Conservation (phyloP, 2,797 vertebrate species). For the Melanotaenia trifasciata region DNA sequence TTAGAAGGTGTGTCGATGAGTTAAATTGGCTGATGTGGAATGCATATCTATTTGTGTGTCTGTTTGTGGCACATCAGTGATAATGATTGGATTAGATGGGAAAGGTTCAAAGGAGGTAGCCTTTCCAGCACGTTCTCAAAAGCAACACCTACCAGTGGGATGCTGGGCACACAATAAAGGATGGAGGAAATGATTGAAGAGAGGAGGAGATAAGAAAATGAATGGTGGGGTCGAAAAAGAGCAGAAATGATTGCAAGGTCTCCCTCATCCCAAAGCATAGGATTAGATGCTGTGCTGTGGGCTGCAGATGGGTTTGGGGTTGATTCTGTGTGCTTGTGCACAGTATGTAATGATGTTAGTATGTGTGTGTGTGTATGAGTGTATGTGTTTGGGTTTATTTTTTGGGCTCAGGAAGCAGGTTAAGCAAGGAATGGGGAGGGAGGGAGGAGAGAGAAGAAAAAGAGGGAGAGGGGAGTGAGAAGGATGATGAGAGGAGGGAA, state of each 20-base stretch:
- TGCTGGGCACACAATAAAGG: conserved; percentile 43
- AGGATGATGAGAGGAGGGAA: conserved; percentile 48
- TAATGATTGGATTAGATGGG: conserved; percentile 14
- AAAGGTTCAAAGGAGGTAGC: conserved; percentile 30
- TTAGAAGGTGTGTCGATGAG: conserved; percentile 20
- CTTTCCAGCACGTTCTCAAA: conserved; percentile 23
- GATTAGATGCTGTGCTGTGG: conserved; percentile 76
- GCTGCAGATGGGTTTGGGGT: conserved; percentile 73
- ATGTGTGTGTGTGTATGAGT: conserved; percentile 18
- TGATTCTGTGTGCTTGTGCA: conserved; percentile 54
- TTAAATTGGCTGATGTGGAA: conserved; percentile 17
- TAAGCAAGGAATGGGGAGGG: conserved; percentile 40
- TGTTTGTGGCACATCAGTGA: conserved; percentile 14
- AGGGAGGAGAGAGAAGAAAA: conserved; percentile 29
- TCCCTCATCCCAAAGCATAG: conserved; percentile 56
- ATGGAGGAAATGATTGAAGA: conserved; percentile 45
- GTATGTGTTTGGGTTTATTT: conserved; percentile 45
- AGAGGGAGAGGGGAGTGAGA: conserved; percentile 28
- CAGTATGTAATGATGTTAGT: conserved; percentile 43
- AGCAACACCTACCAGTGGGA: conserved; percentile 36
- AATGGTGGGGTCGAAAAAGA: conserved; percentile 57
- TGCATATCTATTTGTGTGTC: background rate
- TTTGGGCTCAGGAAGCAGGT: conserved; percentile 66
- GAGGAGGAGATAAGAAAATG: conserved; percentile 47
- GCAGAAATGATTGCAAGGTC: conserved; percentile 47